A percentile compares a stretch with the other conserved stretches of the same genome.
phyloP scores from a whole-genome alignment of 2,797 vertebrate genomes.

The Urophycis tenuis region DNA sequence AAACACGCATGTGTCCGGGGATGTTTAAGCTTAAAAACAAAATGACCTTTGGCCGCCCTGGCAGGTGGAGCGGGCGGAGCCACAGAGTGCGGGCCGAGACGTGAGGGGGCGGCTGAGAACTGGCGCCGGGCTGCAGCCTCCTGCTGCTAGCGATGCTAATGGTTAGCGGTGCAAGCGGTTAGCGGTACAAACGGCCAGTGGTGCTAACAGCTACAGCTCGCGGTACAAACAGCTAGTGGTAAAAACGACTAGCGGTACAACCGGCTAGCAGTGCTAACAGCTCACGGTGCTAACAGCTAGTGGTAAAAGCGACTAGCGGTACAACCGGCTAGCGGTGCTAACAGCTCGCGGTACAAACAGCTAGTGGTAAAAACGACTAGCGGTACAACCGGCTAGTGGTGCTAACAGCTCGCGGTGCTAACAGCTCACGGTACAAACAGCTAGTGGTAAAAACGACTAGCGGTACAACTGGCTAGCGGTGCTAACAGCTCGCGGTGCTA shows the following conservation, averaged over 20 bases:
- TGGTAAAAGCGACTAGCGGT: not conserved
- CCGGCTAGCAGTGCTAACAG: not conserved
- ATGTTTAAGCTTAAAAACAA: constrained; percentile 64
- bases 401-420: too few relatives aligned
- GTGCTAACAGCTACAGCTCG: not conserved
- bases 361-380: too few relatives aligned
- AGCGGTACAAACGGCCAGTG: too few relatives aligned
- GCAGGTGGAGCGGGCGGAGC: constrained; percentile 53
- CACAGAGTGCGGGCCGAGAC: constrained; percentile 6
- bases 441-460: too few relatives aligned
- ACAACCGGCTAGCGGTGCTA: too few relatives aligned
- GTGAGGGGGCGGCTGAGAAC: too few relatives aligned
- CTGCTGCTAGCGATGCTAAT: too few relatives aligned
- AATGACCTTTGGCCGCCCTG: constrained; percentile 64
- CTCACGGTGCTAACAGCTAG: too few relatives aligned
- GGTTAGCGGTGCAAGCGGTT: not conserved
- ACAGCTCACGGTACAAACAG: too few relatives aligned
- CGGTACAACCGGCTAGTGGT: too few relatives aligned
- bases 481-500: not conserved
- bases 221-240: too few relatives aligned
- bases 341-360: not conserved
- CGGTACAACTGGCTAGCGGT: too few relatives aligned
- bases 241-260: not conserved
- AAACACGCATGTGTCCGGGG: constrained; percentile 69
- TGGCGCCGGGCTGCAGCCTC: not conserved